phyloP scores from a whole-genome alignment of 2,888 invertebrate species.

The Acrocyrtus sp. region DNA sequence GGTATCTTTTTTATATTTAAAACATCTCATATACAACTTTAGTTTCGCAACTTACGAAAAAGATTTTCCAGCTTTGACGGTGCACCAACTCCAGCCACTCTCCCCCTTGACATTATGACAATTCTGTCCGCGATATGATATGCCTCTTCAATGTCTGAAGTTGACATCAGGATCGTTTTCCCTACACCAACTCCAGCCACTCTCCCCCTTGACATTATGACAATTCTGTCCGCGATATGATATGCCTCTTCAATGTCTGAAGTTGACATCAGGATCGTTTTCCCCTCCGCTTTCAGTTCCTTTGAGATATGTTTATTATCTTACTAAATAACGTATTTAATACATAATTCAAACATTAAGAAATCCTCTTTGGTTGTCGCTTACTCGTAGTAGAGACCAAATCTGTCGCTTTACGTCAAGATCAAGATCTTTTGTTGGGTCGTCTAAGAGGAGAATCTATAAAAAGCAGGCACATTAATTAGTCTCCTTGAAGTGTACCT shows the following conservation, averaged over 20 bases:
- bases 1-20: background rate
- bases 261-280: slow-evolving; percentile 21
- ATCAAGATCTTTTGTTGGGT: slow-evolving; percentile 27
- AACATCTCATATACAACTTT: too few species aligned
- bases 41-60: slow-evolving; percentile 16
- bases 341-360: too few species aligned
- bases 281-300: slow-evolving; percentile 16
- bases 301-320: too few species aligned
- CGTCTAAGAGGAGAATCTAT: slow-evolving; percentile 30
- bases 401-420: slow-evolving; percentile 36
- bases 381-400: slow-evolving; percentile 33
- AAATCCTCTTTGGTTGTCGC: background rate
- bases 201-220: slow-evolving; percentile 20
- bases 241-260: slow-evolving; percentile 29
- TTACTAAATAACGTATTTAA: background rate
- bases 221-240: slow-evolving; percentile 33
- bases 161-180: slow-evolving; percentile 24
- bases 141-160: slow-evolving; percentile 24
- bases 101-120: slow-evolving; percentile 23
- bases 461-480: too few species aligned
- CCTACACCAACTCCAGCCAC: slow-evolving; percentile 30
- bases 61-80: slow-evolving; percentile 10
- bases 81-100: slow-evolving; percentile 24
- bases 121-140: slow-evolving; percentile 35
- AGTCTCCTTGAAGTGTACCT: too few species aligned